Evolutionary conservation across 2,113 vertebrate species (phyloP), one percentile per base, ranked within the genome.

Genomic region (Gavia stellata): DNA sequence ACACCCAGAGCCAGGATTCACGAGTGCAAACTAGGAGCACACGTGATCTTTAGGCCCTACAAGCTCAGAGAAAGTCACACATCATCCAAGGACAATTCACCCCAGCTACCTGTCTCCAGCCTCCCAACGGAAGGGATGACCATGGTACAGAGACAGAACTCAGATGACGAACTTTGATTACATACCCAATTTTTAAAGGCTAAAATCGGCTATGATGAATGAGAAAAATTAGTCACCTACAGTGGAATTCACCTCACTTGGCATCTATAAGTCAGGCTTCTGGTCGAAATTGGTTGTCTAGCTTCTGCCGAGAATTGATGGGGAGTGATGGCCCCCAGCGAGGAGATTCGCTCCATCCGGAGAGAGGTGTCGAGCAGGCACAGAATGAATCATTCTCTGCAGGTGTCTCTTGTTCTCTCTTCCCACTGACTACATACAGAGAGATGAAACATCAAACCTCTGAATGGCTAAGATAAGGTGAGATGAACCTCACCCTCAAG

Each of bases 361-460:
- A 92, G 40, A 84, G 73, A 81, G 86, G 89, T 95, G 89, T 71
- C 12, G 8, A 81, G 92, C 44, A 85, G 83, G 83, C 91, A 66
- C 77, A 36, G 77, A 96, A 96, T 94, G 89, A 97, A 94, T 95
- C 94, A 92, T 53, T 70, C 88, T 81, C 67, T 75, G 89, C 95
- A 96, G 93, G 96, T 96, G 95, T 84, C 91, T 91, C 88, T 70
- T 88, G 77, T 81, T 95, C 72, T 86, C 42, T 92, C 68, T 81
- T 94, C 72, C 56, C 68, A 47, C 84, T 66, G 80, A 81, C 86
- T 84, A 72, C 1, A 62, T 84, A 72, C 1, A 62, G 66, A 94
- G 44, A 80, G 58, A 90, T 4, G 1, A 94, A 75, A 88, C 94
- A 92, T 12, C 63, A 92, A 91, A 81, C 50, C n/a, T 84, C 86